phyloP scores from a whole-genome alignment of 2,113 vertebrate species.

The Trinectes maculatus region DNA sequence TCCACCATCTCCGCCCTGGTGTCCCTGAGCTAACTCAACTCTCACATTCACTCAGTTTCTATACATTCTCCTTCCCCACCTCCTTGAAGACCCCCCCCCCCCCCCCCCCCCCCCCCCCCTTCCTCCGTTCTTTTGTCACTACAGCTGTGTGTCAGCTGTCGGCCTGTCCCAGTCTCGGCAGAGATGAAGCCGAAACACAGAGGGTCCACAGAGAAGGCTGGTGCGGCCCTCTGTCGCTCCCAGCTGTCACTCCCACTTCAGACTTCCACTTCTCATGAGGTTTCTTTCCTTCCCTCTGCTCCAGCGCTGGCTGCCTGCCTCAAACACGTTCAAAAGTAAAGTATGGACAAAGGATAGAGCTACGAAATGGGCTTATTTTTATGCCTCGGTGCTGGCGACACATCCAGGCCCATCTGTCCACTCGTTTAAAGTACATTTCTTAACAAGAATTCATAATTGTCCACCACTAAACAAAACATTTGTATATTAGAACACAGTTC shows the following conservation, averaged over 20 bases:
- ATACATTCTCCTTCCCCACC: slow-evolving; percentile 27
- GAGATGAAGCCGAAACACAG: slow-evolving; percentile 71
- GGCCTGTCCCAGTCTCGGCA: slow-evolving; percentile 64
- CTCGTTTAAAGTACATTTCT: no score
- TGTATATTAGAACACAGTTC: background rate
- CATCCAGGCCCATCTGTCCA: background rate
- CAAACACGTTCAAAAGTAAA: slow-evolving; percentile 14
- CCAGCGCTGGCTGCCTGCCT: slow-evolving; percentile 29
- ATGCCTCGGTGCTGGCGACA: background rate
- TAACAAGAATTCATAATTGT: no score
- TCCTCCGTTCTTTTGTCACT: slow-evolving; percentile 63
- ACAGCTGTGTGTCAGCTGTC: slow-evolving; percentile 86
- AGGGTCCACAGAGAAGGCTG: slow-evolving; percentile 66
- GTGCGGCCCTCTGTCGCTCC: slow-evolving; percentile 53
- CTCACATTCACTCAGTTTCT: slow-evolving; percentile 49
- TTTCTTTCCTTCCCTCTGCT: slow-evolving; percentile 35
- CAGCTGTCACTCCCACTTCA: slow-evolving; percentile 66
- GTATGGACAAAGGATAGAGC: slow-evolving; percentile 3
- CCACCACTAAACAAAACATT: no score
- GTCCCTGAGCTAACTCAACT: slow-evolving; percentile 26
- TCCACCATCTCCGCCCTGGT: slow-evolving; percentile 41
- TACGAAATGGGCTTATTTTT: slow-evolving; percentile 8
- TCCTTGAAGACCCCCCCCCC: background rate
- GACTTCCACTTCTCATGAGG: slow-evolving; percentile 52
- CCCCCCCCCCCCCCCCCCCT: background rate